phyloP scores from a whole-genome alignment of 2,888 invertebrate genomes.

The Bellardia bayeri region DNA sequence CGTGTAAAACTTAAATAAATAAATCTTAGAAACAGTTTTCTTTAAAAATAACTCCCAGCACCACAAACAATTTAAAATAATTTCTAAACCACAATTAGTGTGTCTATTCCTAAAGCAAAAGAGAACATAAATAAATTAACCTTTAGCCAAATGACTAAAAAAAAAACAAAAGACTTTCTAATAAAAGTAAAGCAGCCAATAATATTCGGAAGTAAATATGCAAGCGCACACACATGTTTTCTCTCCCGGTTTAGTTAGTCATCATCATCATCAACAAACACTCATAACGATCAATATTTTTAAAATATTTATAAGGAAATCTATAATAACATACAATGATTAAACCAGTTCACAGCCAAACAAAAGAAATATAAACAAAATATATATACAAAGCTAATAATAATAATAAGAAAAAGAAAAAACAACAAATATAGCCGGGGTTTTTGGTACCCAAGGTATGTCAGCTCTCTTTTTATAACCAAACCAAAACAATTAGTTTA shows the following conservation, averaged over 20 bases:
- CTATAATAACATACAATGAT: constrained; percentile 33
- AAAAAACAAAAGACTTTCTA: constrained; percentile 37
- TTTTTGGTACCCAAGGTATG: background rate
- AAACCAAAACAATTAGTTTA: background rate
- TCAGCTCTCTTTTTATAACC: no score
- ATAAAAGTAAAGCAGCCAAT: constrained; percentile 43
- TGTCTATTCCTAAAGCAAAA: constrained; percentile 1
- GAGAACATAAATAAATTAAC: background rate
- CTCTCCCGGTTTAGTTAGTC: constrained; percentile 41
- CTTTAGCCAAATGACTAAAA: constrained; percentile 12
- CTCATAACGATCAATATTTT: constrained; percentile 54
- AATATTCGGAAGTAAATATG: constrained; percentile 47
- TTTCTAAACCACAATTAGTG: constrained; percentile 38
- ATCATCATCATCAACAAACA: constrained; percentile 5
- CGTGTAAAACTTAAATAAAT: background rate
- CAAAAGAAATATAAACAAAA: constrained; percentile 19
- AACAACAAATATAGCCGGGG: background rate
- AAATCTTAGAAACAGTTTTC: constrained; percentile 25
- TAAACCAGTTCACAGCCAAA: constrained; percentile 60
- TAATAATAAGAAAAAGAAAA: constrained; percentile 25
- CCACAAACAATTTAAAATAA: constrained; percentile 32
- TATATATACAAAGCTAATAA: background rate
- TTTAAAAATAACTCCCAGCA: constrained; percentile 22
- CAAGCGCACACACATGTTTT: background rate
- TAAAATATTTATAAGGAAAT: constrained; percentile 55